phyloP scores from a whole-genome alignment of 2,888 invertebrate genomes.

The Sthenelais limicola region DNA sequence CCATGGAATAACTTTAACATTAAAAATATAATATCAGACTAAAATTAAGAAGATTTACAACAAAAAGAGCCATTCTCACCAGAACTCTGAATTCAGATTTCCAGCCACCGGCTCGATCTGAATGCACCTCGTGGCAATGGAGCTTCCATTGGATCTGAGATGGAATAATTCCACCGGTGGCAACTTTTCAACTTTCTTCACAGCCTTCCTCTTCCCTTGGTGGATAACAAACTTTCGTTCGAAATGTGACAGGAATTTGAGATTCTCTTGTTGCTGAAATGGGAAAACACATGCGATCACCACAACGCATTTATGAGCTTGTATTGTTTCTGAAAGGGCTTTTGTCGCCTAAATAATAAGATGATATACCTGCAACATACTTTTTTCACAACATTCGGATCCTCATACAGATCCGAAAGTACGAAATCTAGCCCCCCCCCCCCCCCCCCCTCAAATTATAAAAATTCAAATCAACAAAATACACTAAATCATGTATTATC shows the following conservation, averaged over 20 bases:
- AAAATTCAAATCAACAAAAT: no score
- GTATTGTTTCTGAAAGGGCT: no score
- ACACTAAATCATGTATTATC: no score
- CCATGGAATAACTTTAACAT: not conserved
- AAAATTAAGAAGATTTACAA: not conserved
- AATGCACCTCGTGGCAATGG: conserved; percentile 91
- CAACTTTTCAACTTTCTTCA: conserved; percentile 58
- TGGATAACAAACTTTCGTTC: conserved; percentile 94
- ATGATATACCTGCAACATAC: no score
- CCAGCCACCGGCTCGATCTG: conserved; percentile 90
- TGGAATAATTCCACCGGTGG: conserved; percentile 86
- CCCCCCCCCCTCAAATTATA: no score
- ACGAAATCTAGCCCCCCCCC: no score
- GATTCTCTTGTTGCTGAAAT: conserved; percentile 90
- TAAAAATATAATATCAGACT: not conserved
- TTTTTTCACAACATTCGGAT: no score
- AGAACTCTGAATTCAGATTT: conserved; percentile 93
- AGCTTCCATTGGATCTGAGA: conserved; percentile 94
- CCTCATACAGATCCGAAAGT: no score
- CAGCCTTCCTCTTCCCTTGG: conserved; percentile 60
- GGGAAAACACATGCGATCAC: no score
- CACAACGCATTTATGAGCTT: no score
- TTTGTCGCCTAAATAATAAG: no score
- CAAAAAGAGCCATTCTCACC: conserved; percentile 81
- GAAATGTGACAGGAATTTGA: conserved; percentile 97